Conservation (phyloP, 64 coral and sea anemone genomes). For the Platygyra sinensis region DNA sequence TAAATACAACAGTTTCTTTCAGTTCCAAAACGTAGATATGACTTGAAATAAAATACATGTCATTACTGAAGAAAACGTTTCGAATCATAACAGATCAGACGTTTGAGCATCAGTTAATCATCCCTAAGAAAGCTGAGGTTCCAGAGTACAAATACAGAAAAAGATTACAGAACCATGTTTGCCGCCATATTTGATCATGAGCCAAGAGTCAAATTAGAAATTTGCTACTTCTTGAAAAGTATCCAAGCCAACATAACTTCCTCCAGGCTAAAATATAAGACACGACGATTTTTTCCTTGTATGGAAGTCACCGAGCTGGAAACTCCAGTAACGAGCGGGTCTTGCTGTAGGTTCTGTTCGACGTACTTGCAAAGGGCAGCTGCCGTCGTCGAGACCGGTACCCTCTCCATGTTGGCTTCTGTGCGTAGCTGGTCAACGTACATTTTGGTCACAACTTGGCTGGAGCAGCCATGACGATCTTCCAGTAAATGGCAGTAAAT, state of each 20-base stretch:
- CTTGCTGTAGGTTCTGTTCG: conserved; percentile 5
- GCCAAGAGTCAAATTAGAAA: neutral
- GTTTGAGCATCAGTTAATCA: no score
- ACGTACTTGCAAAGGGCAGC: conserved; percentile 14
- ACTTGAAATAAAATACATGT: neutral
- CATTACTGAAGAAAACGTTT: no score
- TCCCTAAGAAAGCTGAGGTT: no score
- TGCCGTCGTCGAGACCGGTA: conserved; percentile 21
- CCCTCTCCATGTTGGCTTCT: conserved; percentile 16
- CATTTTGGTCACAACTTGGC: conserved; percentile 26
- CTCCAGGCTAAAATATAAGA: conserved; percentile 29
- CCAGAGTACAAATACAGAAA: no score
- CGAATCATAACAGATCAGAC: no score
- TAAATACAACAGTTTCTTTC: neutral
- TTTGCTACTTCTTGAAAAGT: neutral
- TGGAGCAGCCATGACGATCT: conserved; percentile 27
- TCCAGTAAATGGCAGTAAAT: neutral
- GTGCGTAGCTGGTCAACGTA: conserved; percentile 37
- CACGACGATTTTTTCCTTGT: conserved; percentile 42
- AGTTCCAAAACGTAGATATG: neutral
- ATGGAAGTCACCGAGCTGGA: conserved; percentile 20
- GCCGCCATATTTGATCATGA: no score
- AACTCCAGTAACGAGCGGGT: conserved; percentile 44
- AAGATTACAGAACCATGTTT: no score
- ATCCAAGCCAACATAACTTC: neutral